phyloP scores from a whole-genome alignment of 2,888 invertebrate species.

The Ormia ochracea region DNA sequence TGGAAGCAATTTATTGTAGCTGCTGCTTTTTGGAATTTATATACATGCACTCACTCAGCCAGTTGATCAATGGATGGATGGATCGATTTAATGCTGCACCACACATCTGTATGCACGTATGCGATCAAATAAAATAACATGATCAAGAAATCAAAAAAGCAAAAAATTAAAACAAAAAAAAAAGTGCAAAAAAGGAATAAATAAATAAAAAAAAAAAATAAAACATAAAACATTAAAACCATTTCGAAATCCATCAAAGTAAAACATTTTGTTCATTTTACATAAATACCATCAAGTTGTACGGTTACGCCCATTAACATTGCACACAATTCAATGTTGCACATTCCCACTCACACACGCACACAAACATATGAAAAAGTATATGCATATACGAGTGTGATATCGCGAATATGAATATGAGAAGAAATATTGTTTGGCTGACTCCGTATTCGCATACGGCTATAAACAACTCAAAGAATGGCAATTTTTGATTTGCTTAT shows the following conservation, averaged over 20 bases:
- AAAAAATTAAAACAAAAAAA: not conserved
- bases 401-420: too few relatives aligned
- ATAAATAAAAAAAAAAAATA: not conserved
- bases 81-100: slow-evolving; percentile 36
- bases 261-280: slow-evolving; percentile 52
- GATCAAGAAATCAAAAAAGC: slow-evolving; percentile 44
- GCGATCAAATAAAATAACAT: slow-evolving; percentile 51
- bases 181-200: not conserved
- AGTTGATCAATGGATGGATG: slow-evolving; percentile 19
- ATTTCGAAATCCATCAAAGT: slow-evolving; percentile 60
- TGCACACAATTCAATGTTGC: slow-evolving; percentile 32
- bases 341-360: not conserved
- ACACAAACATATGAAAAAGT: too few relatives aligned
- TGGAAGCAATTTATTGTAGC: slow-evolving; percentile 58
- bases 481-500: slow-evolving; percentile 63
- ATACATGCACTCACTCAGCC: not conserved
- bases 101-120: not conserved
- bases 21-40: slow-evolving; percentile 61
- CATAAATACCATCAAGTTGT: slow-evolving; percentile 55
- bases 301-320: slow-evolving; percentile 56
- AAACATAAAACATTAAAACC: slow-evolving; percentile 26
- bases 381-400: too few relatives aligned
- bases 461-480: slow-evolving; percentile 52
- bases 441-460: slow-evolving; percentile 7
- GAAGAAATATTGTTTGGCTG: slow-evolving; percentile 20